Evolutionary conservation across 1,140 invertebrate genomes (phyloP).

Genomic region (Sinonovacula constricta): DNA sequence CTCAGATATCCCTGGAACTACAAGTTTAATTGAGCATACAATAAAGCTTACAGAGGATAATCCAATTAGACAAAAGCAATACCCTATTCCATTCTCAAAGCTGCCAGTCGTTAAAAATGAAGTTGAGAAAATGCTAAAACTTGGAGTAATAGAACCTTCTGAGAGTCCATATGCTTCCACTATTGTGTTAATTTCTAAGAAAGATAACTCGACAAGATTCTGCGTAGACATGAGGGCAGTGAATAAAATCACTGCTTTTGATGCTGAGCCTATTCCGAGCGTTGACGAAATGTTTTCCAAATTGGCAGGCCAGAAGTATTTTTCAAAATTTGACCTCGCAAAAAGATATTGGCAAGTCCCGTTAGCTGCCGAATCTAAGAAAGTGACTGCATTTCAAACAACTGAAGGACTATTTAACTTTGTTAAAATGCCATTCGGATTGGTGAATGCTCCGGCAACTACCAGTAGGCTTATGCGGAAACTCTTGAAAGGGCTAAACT

Average conservation of each 20-base stretch:
- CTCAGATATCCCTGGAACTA: conserved; percentile 41
- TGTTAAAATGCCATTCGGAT: conserved; percentile 58
- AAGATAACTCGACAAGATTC: conserved; percentile 69
- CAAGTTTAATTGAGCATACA: conserved; percentile 39
- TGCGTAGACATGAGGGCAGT: conserved; percentile 78
- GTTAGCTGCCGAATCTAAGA: conserved; percentile 1
- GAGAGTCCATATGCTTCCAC: conserved; percentile 7
- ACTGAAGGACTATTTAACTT: conserved; percentile 50
- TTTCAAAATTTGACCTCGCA: conserved; percentile 63
- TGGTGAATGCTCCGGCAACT: conserved; percentile 50
- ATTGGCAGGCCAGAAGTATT: conserved; percentile 68
- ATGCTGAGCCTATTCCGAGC: conserved; percentile 64
- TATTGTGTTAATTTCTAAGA: conserved; percentile 79
- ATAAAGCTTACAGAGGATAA: conserved; percentile 12
- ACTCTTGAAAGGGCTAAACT: conserved; percentile 51
- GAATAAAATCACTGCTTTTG: conserved; percentile 55
- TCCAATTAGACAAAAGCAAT: neutral
- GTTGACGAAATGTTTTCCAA: conserved; percentile 55
- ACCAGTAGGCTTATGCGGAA: conserved; percentile 52
- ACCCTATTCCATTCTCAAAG: neutral
- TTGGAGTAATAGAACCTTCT: neutral
- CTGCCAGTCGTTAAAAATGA: neutral
- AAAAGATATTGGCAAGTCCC: conserved; percentile 61
- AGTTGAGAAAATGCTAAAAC: neutral
- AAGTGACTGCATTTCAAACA: conserved; percentile 51